Evolutionary conservation across 2,113 vertebrate species (phyloP), one percentile per base, ranked within the genome.

Genomic region (Thamnaconus septentrionalis): DNA sequence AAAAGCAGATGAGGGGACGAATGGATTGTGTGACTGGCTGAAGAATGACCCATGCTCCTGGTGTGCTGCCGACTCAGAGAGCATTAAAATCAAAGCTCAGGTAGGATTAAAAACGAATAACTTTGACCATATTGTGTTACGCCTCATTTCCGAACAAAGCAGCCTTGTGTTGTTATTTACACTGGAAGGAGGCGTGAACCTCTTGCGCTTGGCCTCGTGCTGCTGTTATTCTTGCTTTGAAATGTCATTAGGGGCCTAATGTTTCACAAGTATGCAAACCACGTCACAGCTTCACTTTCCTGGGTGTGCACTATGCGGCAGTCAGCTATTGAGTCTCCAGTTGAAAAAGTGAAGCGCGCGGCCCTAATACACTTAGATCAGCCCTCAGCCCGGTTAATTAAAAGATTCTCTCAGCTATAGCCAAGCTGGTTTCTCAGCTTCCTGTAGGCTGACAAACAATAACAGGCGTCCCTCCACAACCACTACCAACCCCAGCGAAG

Each of bases 201-300:
- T 66, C 87, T 79, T 83, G 51, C 71, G 51, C 71, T 12, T 56
- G 77, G 52, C 76, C n/a, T 66, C 6, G 0, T 60, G 44, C 3
- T 39, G 46, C 10, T 12, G 4, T 3, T 47, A 0, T 52, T 11
- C 11, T 57, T 31, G 53, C 56, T 68, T 58, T 44, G 7, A 60
- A 64, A 66, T 56, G 45, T 4, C 44, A n/a, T 59, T 60, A 8
- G 41, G 41, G 4, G n/a, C 42, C 3, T 50, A 8, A 43, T 8
- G 9, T 46, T 51, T 3, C 18, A 7, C 18, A 62, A 11, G 7
- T 47, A 59, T 53, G 42, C 40, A 2, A 3, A 49, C 7, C 1
- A 8, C 54, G 12, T 49, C 6, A 4, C 10, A n/a, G 10, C 43
- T 56, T 43, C 9, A 3, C 9, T 42, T n/a, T 40, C 4, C 39